phyloP scores from a whole-genome alignment of 2,888 invertebrate species.

The Stegana nigrithorax region DNA sequence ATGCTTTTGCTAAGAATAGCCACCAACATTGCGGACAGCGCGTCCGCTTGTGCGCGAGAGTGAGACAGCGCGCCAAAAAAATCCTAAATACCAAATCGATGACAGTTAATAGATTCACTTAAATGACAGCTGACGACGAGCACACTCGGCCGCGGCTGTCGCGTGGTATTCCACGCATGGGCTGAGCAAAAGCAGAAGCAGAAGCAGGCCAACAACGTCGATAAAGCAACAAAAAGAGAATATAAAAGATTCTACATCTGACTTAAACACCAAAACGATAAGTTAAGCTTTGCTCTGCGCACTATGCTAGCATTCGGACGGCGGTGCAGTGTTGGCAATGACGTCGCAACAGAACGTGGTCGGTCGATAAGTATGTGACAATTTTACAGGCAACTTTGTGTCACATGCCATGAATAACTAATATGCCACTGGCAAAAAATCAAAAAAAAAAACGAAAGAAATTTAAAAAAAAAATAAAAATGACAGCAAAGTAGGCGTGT shows the following conservation, averaged over 20 bases:
- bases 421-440: constrained; percentile 17
- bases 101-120: constrained; percentile 35
- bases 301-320: neutral
- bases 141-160: too few relatives aligned
- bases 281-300: neutral
- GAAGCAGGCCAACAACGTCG: constrained; percentile 30
- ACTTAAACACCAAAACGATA: too few relatives aligned
- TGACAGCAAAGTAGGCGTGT: neutral
- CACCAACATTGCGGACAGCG: constrained; percentile 1
- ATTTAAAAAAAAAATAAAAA: neutral
- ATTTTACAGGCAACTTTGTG: neutral
- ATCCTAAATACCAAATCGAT: constrained; percentile 44
- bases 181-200: neutral
- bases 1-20: neutral
- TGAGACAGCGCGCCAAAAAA: constrained; percentile 1
- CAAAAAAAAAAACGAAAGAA: neutral
- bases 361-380: neutral
- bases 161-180: too few relatives aligned
- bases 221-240: too few relatives aligned
- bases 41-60: neutral
- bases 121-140: constrained; percentile 15
- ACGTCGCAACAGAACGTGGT: constrained; percentile 10
- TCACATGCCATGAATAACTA: constrained; percentile 19
- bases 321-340: too few relatives aligned
- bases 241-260: too few relatives aligned